Conservation (phyloP, 35 echinoderm and acorn worm genomes). For the Heliocidaris tuberculata region DNA sequence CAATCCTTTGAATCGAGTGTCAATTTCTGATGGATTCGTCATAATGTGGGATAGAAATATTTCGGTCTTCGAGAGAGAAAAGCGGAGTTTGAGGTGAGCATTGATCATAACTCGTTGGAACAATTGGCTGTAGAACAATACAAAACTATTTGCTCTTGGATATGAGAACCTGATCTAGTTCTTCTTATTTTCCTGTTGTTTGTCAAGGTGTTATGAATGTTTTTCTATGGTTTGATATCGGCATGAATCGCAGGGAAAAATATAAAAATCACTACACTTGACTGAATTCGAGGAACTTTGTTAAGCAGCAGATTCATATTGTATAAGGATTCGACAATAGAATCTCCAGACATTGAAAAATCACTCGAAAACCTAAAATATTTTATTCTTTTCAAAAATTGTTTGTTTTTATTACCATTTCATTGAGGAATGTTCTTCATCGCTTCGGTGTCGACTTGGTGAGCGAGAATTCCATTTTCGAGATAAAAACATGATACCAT, state of each 20-base stretch:
- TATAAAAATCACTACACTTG: background rate
- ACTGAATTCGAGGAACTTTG: background rate
- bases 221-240: background rate
- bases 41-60: background rate
- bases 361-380: background rate
- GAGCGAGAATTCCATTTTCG: background rate
- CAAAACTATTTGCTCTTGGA: too few relatives aligned
- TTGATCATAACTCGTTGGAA: background rate
- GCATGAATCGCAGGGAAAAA: background rate
- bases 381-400: background rate
- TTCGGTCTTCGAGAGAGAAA: background rate
- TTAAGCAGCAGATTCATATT: background rate
- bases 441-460: background rate
- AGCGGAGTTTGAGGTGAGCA: background rate
- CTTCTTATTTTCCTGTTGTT: background rate
- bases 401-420: background rate
- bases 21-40: background rate
- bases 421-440: background rate
- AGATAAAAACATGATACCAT: background rate
- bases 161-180: background rate
- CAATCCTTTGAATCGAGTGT: background rate
- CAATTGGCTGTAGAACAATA: background rate
- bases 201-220: background rate
- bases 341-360: background rate
- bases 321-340: background rate